Base-by-base conservation (phyloP, 2,888 invertebrate genomes). In the Noctua pronuba region DNA sequence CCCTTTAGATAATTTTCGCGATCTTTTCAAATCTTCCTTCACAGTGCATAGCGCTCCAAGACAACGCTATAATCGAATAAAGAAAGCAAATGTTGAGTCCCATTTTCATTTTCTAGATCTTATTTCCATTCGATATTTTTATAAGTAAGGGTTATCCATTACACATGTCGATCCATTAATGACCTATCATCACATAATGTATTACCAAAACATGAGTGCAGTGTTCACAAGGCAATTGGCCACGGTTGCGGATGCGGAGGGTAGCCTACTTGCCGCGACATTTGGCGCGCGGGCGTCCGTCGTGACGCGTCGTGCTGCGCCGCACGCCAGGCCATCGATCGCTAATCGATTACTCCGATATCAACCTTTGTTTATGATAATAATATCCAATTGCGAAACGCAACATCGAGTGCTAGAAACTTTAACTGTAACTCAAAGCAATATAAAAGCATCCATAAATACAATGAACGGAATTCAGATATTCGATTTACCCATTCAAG, bases 341-440 rank as follows among this genome's bases (percentile, higher is more conserved):
- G 88, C 85, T 90, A 92, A 93, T 92, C 88, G 87, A 89, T 90
- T 88, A 84, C 86, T 85, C 85, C 83, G 82, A 85, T 87, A 81
- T 82, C 44, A 74, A 79, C 77, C 82, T 79, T 87, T 82, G 83
- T 86, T 88, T 86, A 81, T 76, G 70, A 69, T 78, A 83, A 86
- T 88, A 83, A 84, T 73, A 79, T 77, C 70, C 46, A 67, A 86
- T 84, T 88, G 88, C 77, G 80, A 82, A 86, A 82, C 60, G 71
- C 46, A 72, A 70, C 35, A 44, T 38, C 41, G 44, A 86, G 84
- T 72, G 67, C 67, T 75, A 84, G 75, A 78, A 82, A 78, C 82
- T 82, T 78, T 75, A 72, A 66, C 65, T 60, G 78, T 74, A 72
- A 44, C 65, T 55, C 41, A 68, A 65, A 46, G 11, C 38, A 35